Evolutionary conservation across 2,797 vertebrate genomes (phyloP).

Genomic region (Bradypodion pumilum): DNA sequence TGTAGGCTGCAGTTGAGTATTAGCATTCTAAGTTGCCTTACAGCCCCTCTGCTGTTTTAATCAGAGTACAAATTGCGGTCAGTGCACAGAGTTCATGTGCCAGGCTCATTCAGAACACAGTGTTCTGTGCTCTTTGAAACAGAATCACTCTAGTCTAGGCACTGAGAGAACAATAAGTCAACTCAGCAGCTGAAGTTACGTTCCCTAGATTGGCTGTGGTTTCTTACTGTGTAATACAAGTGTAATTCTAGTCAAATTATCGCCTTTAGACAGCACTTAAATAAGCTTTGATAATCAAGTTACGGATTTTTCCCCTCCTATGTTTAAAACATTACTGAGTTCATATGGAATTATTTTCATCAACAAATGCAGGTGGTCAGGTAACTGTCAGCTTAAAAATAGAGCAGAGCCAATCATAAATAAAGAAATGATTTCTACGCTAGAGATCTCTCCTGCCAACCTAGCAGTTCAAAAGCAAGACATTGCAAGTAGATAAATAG

Average conservation of each 20-base stretch:
- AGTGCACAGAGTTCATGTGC: slow-evolving; percentile 82
- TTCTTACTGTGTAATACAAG: slow-evolving; percentile 68
- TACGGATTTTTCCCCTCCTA: background rate
- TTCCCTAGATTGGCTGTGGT: slow-evolving; percentile 56
- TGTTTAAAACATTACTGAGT: background rate
- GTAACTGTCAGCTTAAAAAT: background rate
- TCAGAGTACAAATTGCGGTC: slow-evolving; percentile 82
- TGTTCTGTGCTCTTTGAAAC: slow-evolving; percentile 83
- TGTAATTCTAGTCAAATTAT: slow-evolving; percentile 66
- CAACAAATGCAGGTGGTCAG: background rate
- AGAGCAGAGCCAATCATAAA: background rate
- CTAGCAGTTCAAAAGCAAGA: too few species aligned
- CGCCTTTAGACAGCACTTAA: slow-evolving; percentile 38
- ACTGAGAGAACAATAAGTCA: slow-evolving; percentile 81
- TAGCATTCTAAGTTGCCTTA: slow-evolving; percentile 72
- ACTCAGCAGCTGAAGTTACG: slow-evolving; percentile 75
- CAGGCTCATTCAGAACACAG: slow-evolving; percentile 81
- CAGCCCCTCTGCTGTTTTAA: slow-evolving; percentile 76
- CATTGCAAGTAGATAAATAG: too few species aligned
- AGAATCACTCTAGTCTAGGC: slow-evolving; percentile 81
- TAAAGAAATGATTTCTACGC: background rate
- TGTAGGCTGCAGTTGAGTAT: slow-evolving; percentile 59
- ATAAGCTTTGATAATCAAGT: slow-evolving; percentile 60
- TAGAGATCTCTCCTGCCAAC: too few species aligned
- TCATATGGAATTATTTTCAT: slow-evolving; percentile 1